Evolutionary conservation across 2,113 vertebrate species (phyloP).

Genomic region (Callorhinus ursinus): DNA sequence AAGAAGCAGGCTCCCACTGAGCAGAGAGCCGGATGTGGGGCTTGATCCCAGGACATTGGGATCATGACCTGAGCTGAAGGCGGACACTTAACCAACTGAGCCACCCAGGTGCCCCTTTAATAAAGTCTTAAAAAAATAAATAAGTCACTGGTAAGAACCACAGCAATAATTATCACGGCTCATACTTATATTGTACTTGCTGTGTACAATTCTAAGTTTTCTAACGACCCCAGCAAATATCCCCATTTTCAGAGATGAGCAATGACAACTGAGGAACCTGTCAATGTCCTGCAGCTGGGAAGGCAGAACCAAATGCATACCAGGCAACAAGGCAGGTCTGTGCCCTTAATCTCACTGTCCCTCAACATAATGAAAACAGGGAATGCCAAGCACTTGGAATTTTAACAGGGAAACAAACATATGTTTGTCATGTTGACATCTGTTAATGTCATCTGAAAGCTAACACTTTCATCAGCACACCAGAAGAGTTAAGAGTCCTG

Average conservation of each 20-base stretch:
- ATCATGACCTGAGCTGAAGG: too few species aligned
- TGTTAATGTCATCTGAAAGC: background rate
- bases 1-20: too few species aligned
- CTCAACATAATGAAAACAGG: background rate
- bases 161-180: background rate
- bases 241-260: background rate
- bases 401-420: background rate
- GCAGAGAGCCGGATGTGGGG: too few species aligned
- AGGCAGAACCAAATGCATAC: background rate
- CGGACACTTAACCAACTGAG: too few species aligned
- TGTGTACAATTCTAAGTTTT: background rate
- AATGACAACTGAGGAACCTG: background rate
- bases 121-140: too few species aligned
- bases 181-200: background rate
- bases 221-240: background rate
- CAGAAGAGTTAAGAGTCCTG: background rate
- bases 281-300: background rate
- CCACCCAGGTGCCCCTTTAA: too few species aligned
- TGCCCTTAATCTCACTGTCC: background rate
- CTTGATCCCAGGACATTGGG: too few species aligned
- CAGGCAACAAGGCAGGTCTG: accelerated
- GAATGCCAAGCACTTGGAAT: background rate
- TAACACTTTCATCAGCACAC: background rate
- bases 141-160: too few species aligned
- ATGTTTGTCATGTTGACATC: too few species aligned